phyloP scores from a whole-genome alignment of 2,113 vertebrate genomes.

The Gymnorhina tibicen region DNA sequence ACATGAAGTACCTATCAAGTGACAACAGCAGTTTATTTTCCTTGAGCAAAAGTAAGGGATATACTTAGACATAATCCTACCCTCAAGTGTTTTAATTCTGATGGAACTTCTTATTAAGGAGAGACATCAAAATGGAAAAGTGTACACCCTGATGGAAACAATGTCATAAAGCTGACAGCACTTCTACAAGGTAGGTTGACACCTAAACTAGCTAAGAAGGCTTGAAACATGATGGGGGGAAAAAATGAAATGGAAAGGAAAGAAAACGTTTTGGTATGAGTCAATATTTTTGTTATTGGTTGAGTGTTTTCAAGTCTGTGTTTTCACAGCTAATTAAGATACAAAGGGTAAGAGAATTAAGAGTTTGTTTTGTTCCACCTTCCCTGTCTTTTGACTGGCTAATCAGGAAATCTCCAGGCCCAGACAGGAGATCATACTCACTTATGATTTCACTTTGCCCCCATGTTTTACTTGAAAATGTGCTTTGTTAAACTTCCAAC shows the following conservation, averaged over 20 bases:
- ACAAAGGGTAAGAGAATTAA: not conserved
- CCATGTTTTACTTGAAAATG: not conserved
- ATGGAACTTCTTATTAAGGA: constrained; percentile 48
- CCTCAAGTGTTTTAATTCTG: constrained; percentile 44
- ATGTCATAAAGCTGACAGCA: constrained; percentile 30
- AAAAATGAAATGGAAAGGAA: not conserved
- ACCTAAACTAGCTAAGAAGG: not conserved
- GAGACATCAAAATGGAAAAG: constrained; percentile 35
- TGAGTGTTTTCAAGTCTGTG: not conserved
- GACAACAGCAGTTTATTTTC: constrained; percentile 53
- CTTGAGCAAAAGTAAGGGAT: constrained; percentile 46
- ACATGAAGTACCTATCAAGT: constrained; percentile 57
- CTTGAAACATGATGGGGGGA: not conserved
- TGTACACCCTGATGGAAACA: not conserved
- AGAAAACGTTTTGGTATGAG: not conserved
- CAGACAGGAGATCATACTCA: not conserved
- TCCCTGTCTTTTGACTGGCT: not conserved
- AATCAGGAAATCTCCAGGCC: not conserved
- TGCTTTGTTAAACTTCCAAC: not conserved
- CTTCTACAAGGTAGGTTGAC: constrained; percentile 5
- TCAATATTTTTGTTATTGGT: not conserved
- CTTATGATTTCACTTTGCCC: not conserved
- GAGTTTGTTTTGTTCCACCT: not conserved
- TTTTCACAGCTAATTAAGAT: not conserved
- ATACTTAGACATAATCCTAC: constrained; percentile 58